phyloP scores from a whole-genome alignment of 2,797 vertebrate genomes.

The Galago senegalensis region DNA sequence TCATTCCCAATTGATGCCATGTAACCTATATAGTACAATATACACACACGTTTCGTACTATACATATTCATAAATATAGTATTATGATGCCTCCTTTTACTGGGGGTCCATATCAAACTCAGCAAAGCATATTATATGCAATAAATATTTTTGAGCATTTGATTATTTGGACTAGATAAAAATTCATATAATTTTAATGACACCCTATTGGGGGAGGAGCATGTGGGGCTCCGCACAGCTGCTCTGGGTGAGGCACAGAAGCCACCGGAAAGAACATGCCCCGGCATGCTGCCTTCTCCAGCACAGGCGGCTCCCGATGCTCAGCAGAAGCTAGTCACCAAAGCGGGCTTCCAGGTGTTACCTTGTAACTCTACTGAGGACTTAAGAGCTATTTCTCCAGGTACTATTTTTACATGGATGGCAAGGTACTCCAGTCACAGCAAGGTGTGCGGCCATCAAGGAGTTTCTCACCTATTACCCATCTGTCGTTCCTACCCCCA shows the following conservation, averaged over 20 bases:
- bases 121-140: not conserved
- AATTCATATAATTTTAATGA: slow-evolving; percentile 17
- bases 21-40: not conserved
- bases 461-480: not conserved
- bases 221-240: not conserved
- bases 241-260: not conserved
- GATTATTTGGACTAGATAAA: slow-evolving; percentile 4
- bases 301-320: not conserved
- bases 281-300: rapidly evolving
- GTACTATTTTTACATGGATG: not conserved
- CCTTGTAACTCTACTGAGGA: not conserved
- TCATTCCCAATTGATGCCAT: not conserved
- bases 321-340: not conserved
- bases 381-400: not conserved
- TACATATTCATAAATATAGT: rapidly evolving
- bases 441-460: not conserved
- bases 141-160: not conserved
- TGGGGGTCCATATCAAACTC: not conserved
- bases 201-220: not conserved
- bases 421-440: not conserved
- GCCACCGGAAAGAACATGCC: not conserved
- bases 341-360: not conserved
- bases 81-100: not conserved
- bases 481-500: rapidly evolving
- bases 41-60: not conserved